Evolutionary conservation across 2,113 vertebrate species (phyloP).

Genomic region (Cyrtonyx montezumae): DNA sequence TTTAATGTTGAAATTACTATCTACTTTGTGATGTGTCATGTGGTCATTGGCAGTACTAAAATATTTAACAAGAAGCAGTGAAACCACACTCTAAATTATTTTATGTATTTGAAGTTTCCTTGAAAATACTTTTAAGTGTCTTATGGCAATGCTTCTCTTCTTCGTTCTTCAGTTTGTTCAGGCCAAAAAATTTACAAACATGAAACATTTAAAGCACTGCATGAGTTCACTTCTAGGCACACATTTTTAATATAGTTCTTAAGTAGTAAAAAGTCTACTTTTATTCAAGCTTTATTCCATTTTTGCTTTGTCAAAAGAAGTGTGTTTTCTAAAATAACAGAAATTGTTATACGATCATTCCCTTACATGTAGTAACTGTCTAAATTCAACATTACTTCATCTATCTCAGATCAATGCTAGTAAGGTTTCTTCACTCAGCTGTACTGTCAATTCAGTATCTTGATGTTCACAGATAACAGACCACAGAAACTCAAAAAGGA

Average conservation of each 20-base stretch:
- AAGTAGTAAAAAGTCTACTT: not conserved
- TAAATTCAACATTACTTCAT: not conserved
- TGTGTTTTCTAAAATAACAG: not conserved
- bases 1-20: conserved; percentile 62
- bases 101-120: not conserved
- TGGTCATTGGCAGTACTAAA: conserved; percentile 18
- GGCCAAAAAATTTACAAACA: not conserved
- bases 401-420: not conserved
- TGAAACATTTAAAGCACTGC: not conserved
- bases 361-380: not conserved
- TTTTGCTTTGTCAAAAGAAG: not conserved
- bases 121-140: not conserved
- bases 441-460: not conserved
- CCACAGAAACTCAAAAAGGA: not conserved
- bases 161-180: not conserved
- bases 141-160: not conserved
- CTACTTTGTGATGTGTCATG: not conserved
- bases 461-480: not conserved
- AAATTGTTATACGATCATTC: not conserved
- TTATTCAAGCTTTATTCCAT: not conserved
- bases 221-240: not conserved
- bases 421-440: not conserved
- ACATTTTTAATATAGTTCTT: not conserved
- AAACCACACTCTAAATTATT: not conserved
- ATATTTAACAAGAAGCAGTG: conserved; percentile 54